These are phyloP conservation scores for Cephus pulcher DNA, from an alignment of 2,888 invertebrate genomes.

Conservation along the genomic window DNA sequence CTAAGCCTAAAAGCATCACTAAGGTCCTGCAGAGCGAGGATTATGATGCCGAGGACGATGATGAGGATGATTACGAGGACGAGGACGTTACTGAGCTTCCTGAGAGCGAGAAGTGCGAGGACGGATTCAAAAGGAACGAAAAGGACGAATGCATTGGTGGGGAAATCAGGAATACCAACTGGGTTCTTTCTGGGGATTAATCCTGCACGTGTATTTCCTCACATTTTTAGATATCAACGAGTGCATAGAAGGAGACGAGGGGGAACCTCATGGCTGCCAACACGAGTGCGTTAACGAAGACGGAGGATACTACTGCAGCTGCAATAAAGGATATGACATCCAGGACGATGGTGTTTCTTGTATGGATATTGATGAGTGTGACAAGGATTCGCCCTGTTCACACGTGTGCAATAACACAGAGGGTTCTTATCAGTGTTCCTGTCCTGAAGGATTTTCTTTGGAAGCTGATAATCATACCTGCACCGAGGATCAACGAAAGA, in stretches of 20 bases:
- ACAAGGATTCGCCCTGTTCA: slow-evolving; percentile 41
- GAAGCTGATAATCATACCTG: slow-evolving; percentile 46
- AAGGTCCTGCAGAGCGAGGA: slow-evolving; percentile 53
- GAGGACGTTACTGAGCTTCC: slow-evolving; percentile 52
- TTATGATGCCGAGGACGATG: slow-evolving; percentile 51
- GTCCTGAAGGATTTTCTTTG: slow-evolving; percentile 63
- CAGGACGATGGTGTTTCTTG: slow-evolving; percentile 54
- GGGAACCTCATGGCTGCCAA: slow-evolving; percentile 68
- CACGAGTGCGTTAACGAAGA: slow-evolving; percentile 67
- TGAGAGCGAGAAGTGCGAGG: slow-evolving; percentile 51
- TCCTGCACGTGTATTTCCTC: neutral
- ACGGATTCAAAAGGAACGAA: slow-evolving; percentile 67
- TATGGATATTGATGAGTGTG: slow-evolving; percentile 60
- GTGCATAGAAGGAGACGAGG: slow-evolving; percentile 66
- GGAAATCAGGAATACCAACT: slow-evolving; percentile 12
- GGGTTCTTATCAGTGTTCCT: slow-evolving; percentile 65
- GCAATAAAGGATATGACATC: slow-evolving; percentile 59
- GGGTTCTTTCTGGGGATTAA: neutral
- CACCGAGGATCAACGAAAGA: slow-evolving; percentile 41
- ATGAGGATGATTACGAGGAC: slow-evolving; percentile 39
- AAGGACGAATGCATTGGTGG: slow-evolving; percentile 66
- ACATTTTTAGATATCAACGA: slow-evolving; percentile 69
- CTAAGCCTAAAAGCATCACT: slow-evolving; percentile 45
- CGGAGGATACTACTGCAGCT: slow-evolving; percentile 64
- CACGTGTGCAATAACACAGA: slow-evolving; percentile 51